Percentiles rank a stretch among this genome's conserved stretches.
Conservation (phyloP, 1,140 invertebrate species). For the Drosophila yakuba region DNA sequence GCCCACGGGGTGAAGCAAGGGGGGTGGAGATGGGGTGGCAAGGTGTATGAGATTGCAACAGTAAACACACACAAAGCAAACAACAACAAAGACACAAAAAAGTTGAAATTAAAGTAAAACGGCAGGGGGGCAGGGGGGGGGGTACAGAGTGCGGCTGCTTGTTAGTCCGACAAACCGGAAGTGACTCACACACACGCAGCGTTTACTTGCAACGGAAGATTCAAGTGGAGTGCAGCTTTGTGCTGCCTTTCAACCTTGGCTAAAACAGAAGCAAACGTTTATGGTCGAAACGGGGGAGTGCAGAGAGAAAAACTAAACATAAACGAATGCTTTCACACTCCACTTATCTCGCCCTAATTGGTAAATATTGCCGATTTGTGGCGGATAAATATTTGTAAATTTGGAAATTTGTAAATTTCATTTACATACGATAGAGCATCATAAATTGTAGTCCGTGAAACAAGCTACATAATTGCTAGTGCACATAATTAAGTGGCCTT, state of each 20-base stretch:
- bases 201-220: constrained; percentile 12
- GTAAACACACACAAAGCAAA: constrained; percentile 57
- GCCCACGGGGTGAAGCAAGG: neutral
- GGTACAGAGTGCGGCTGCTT: constrained; percentile 22
- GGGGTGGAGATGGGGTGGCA: too few species aligned
- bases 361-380: constrained; percentile 29
- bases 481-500: constrained; percentile 26
- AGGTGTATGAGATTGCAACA: constrained; percentile 65
- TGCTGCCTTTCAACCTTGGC: constrained; percentile 24
- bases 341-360: constrained; percentile 10
- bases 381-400: constrained; percentile 18
- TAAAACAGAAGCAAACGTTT: constrained; percentile 30
- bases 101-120: constrained; percentile 70
- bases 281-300: neutral
- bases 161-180: constrained; percentile 68
- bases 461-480: constrained; percentile 27
- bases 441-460: neutral
- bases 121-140: neutral
- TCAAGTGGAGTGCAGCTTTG: constrained; percentile 44
- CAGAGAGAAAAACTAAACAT: constrained; percentile 1
- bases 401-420: constrained; percentile 11
- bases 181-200: constrained; percentile 23
- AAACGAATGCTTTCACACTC: neutral
- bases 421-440: neutral
- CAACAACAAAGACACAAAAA: constrained; percentile 56